Evolutionary conservation across 2,797 vertebrate genomes (phyloP), one percentile per base, ranked within the genome.

Genomic region (Girardinus metallicus): DNA sequence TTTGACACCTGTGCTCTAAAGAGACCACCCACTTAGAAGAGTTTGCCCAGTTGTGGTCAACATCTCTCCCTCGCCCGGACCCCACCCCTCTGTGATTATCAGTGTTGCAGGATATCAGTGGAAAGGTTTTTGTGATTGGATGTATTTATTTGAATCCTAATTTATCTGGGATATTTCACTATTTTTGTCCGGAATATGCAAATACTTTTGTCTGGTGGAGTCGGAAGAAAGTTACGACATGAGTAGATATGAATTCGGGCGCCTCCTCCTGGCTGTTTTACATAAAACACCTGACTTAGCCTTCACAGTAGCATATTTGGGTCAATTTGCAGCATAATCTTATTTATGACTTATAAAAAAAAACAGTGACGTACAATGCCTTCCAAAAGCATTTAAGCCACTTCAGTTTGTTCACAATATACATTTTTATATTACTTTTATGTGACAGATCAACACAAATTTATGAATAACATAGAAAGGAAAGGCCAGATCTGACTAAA

Each of bases 21-120:
- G 62, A 34, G 93, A 94, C 93, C 94, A 94, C 94, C 93, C 93
- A 95, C 89, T 78, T 72, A 71, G 91, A 81, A 36, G 77, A 76
- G 83, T 86, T 89, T 85, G 80, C 83, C 84, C 91, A 84, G 86
- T 89, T 84, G 84, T 87, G 76, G 78, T 89, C 83, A 87, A 83
- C 86, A 86, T 81, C 66, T 86, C 87, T 44, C 79, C 78, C 36
- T 68, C 71, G 62, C 12, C 7, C 51, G 3, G 68, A n/a, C 41
- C 26, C 13, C 41, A 71, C 10, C 41, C 18, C 43, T 8, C 26
- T 46, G 26, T 72, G 43, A 46, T 70, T 13, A 70, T 31, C 68
- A 7, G 5, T n/a, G 11, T 36, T 60, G 39, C 23, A 1, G 39
- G 64, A 78, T 68, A 31, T 71, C 44, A 53, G 8, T 34, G 74